Percentiles rank a stretch among this genome's conserved stretches.
Conservation (phyloP, 2,888 invertebrate genomes). For the Octodonta nipae region DNA sequence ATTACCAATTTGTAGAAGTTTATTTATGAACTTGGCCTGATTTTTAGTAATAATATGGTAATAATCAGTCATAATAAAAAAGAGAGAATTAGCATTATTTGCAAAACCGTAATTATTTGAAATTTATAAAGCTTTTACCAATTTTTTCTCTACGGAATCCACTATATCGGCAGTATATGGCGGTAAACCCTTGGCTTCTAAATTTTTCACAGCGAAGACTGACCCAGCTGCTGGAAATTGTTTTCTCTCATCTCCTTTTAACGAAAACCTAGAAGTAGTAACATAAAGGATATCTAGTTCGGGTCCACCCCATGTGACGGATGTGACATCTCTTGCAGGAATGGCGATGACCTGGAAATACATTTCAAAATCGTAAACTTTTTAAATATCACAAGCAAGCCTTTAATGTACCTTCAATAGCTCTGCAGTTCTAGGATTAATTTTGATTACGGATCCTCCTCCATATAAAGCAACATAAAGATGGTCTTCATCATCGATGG, state of each 20-base stretch:
- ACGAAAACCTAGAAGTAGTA: slow-evolving; percentile 38
- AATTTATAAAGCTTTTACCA: too few relatives aligned
- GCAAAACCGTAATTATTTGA: too few relatives aligned
- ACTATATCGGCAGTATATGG: slow-evolving; percentile 25
- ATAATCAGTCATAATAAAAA: too few relatives aligned
- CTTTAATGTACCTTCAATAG: slow-evolving; percentile 30
- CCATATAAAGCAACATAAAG: slow-evolving; percentile 60
- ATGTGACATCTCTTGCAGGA: slow-evolving; percentile 46
- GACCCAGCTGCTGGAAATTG: slow-evolving; percentile 38
- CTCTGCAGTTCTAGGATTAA: slow-evolving; percentile 36
- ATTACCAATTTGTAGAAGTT: too few relatives aligned
- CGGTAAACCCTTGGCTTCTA: slow-evolving; percentile 26
- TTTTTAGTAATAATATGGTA: too few relatives aligned
- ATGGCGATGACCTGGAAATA: slow-evolving; percentile 25
- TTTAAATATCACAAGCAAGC: not conserved
- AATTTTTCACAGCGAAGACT: slow-evolving; percentile 29
- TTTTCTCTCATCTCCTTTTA: slow-evolving; percentile 22
- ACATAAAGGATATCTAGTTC: slow-evolving; percentile 47
- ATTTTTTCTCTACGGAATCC: slow-evolving; percentile 12
- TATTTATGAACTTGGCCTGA: too few relatives aligned
- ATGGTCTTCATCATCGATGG: slow-evolving; percentile 62
- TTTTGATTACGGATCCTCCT: slow-evolving; percentile 48
- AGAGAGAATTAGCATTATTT: too few relatives aligned
- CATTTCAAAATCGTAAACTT: not conserved
- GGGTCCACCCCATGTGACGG: slow-evolving; percentile 50